Percentiles rank a stretch among this genome's conserved stretches.
phyloP scores from a whole-genome alignment of 2,113 vertebrate genomes.

The Crotalus horridus region DNA sequence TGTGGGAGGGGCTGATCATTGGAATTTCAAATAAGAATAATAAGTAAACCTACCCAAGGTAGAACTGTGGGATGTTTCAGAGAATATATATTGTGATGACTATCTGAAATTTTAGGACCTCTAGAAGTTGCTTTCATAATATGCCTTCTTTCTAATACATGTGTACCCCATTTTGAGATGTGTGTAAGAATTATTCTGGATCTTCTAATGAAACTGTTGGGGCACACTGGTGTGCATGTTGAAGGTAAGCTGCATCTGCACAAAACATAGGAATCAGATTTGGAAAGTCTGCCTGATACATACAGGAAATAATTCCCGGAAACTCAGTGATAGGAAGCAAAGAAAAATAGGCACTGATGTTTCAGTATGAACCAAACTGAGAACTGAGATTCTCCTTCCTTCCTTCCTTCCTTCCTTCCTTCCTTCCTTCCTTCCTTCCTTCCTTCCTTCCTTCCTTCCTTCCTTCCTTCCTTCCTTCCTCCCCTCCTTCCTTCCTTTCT shows the following conservation, averaged over 20 bases:
- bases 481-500: no score
- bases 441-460: neutral
- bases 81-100: conserved; percentile 5
- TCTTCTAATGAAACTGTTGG: neutral
- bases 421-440: neutral
- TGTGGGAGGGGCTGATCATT: neutral
- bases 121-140: neutral
- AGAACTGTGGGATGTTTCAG: conserved; percentile 15
- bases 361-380: conserved; percentile 47
- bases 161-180: no score
- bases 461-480: conserved; percentile 13
- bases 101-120: neutral
- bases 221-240: neutral
- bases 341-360: conserved; percentile 59
- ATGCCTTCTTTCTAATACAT: neutral
- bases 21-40: neutral
- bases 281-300: neutral
- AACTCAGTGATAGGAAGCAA: conserved; percentile 28
- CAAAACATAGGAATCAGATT: neutral
- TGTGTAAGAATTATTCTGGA: neutral
- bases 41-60: neutral
- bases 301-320: conserved; percentile 7
- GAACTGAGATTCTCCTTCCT: conserved; percentile 20
- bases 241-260: neutral
- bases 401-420: conserved; percentile 44